Conservation (phyloP, 2,113 vertebrate genomes). For the Stigmatopora argus region DNA sequence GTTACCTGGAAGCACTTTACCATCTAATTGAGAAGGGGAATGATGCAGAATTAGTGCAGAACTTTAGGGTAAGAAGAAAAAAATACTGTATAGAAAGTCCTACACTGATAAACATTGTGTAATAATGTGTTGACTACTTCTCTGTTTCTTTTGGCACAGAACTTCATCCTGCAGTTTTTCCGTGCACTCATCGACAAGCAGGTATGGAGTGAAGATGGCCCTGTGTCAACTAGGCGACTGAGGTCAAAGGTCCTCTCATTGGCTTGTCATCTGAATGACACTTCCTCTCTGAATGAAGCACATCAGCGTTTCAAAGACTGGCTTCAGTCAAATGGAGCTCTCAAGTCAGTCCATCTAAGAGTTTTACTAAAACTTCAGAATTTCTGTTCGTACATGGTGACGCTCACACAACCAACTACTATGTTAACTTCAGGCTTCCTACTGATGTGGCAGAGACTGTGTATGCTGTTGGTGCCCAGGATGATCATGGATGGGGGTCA, state of each 20-base stretch:
- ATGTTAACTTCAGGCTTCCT: slow-evolving; percentile 58
- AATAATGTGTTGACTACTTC: slow-evolving; percentile 1
- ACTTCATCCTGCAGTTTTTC: slow-evolving; percentile 70
- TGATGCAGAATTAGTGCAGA: slow-evolving; percentile 53
- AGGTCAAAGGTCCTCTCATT: slow-evolving; percentile 69
- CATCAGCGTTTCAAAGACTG: slow-evolving; percentile 58
- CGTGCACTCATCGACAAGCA: slow-evolving; percentile 66
- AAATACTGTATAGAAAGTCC: neutral
- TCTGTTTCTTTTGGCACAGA: slow-evolving; percentile 45
- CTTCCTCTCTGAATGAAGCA: slow-evolving; percentile 60
- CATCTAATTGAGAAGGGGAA: slow-evolving; percentile 61
- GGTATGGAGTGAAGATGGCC: slow-evolving; percentile 68
- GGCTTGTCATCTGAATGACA: slow-evolving; percentile 68
- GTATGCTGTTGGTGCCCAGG: slow-evolving; percentile 69
- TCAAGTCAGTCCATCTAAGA: slow-evolving; percentile 52
- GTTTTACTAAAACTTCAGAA: slow-evolving; percentile 7
- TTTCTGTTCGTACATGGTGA: slow-evolving; percentile 5
- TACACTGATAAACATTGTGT: neutral
- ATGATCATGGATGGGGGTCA: slow-evolving; percentile 61
- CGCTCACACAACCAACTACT: slow-evolving; percentile 19
- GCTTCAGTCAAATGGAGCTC: slow-evolving; percentile 65
- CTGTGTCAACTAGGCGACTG: slow-evolving; percentile 66
- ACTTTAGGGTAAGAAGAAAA: slow-evolving; percentile 59
- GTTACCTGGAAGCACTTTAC: slow-evolving; percentile 66
- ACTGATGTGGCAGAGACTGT: slow-evolving; percentile 68